Evolutionary conservation across 2,113 vertebrate genomes (phyloP).

Genomic region (Isurus oxyrinchus): DNA sequence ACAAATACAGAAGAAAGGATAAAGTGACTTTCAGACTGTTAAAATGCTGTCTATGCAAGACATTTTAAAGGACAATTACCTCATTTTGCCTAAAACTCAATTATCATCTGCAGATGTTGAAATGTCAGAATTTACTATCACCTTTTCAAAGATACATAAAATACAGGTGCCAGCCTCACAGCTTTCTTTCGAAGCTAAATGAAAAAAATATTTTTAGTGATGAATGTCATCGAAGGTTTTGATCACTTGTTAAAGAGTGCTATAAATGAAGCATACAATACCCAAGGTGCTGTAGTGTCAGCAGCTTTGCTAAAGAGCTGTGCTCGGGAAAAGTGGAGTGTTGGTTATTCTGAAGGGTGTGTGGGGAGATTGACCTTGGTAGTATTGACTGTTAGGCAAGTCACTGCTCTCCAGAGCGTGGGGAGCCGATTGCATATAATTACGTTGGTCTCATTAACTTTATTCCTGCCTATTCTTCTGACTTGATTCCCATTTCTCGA

Average conservation of each 20-base stretch:
- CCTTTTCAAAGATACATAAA: background rate
- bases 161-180: too few species aligned
- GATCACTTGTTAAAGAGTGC: background rate
- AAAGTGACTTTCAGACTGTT: background rate
- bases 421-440: background rate
- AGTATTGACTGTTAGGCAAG: background rate
- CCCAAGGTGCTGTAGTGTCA: background rate
- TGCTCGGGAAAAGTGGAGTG: background rate
- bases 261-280: background rate
- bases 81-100: background rate
- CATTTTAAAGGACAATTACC: background rate
- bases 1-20: background rate
- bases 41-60: background rate
- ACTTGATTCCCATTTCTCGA: background rate
- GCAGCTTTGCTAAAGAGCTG: too few species aligned
- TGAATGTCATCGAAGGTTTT: background rate
- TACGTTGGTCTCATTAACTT: background rate
- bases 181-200: background rate
- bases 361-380: background rate
- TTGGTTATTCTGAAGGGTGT: background rate
- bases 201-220: background rate
- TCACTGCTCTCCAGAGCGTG: background rate
- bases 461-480: background rate
- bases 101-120: background rate
- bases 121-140: constrained; percentile 10